Conservation (phyloP, 2,113 vertebrate species). For the Lamprologus lemairii region DNA sequence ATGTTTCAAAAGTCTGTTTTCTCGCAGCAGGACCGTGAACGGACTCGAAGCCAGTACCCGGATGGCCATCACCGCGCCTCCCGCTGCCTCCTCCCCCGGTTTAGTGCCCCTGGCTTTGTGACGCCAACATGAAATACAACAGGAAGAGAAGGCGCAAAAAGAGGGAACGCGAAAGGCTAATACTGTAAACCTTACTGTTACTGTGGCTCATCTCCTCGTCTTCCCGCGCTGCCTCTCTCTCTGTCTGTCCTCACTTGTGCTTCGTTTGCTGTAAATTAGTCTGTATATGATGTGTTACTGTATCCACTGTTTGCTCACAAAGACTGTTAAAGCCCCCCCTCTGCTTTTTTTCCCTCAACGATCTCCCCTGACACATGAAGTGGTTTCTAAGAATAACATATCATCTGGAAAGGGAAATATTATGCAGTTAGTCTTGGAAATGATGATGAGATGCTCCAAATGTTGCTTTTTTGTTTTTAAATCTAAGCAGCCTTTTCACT, state of each 20-base stretch:
- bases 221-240: background rate
- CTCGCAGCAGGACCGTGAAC: conserved; percentile 75
- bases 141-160: background rate
- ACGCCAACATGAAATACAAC: conserved; percentile 3
- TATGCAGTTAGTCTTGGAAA: conserved; percentile 4
- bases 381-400: background rate
- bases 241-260: background rate
- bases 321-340: background rate
- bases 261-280: background rate
- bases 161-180: background rate
- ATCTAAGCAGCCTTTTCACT: background rate
- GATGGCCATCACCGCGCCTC: conserved; percentile 72
- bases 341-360: background rate
- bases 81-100: conserved; percentile 76
- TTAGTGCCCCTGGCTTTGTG: conserved; percentile 85
- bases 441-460: background rate
- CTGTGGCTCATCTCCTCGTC: background rate
- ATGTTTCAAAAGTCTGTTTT: background rate
- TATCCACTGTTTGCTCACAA: background rate
- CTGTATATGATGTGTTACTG: conserved; percentile 9
- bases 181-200: conserved; percentile 5
- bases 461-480: background rate
- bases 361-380: background rate
- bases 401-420: background rate
- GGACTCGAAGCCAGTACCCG: conserved; percentile 78